A percentile compares a stretch with the other conserved stretches of the same genome.
Conservation (phyloP, 1,140 invertebrate genomes). For the Conus ventricosus region DNA sequence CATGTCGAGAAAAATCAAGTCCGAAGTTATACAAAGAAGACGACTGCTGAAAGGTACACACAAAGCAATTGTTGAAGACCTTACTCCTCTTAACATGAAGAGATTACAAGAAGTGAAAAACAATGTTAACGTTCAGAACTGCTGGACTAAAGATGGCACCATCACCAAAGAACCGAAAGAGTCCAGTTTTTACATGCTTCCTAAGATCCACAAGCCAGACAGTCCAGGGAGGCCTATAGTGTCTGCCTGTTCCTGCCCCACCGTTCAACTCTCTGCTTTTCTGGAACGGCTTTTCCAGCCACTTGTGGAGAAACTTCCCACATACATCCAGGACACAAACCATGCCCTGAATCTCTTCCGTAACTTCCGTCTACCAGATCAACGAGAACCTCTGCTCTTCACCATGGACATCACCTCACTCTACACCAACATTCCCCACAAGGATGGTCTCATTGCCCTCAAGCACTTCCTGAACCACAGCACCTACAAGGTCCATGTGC, state of each 20-base stretch:
- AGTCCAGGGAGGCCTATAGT: not conserved
- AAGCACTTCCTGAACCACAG: too few species aligned
- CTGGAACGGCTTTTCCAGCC: not conserved
- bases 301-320: not conserved
- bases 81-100: too few species aligned
- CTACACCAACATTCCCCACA: not conserved
- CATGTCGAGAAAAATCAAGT: too few species aligned
- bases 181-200: not conserved
- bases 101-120: too few species aligned
- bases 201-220: constrained; percentile 4
- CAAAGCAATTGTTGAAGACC: too few species aligned
- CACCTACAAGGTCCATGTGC: too few species aligned
- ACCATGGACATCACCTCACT: not conserved
- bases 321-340: not conserved
- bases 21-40: too few species aligned
- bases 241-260: not conserved
- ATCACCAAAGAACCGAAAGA: too few species aligned
- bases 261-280: not conserved
- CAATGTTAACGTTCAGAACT: too few species aligned
- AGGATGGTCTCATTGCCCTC: not conserved
- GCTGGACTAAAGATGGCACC: too few species aligned
- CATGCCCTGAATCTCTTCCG: not conserved
- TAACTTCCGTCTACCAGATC: not conserved
- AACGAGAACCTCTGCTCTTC: not conserved
- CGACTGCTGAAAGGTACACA: too few species aligned